phyloP scores from a whole-genome alignment of 1,140 invertebrate species.

The Panagrolaimus sp. region DNA sequence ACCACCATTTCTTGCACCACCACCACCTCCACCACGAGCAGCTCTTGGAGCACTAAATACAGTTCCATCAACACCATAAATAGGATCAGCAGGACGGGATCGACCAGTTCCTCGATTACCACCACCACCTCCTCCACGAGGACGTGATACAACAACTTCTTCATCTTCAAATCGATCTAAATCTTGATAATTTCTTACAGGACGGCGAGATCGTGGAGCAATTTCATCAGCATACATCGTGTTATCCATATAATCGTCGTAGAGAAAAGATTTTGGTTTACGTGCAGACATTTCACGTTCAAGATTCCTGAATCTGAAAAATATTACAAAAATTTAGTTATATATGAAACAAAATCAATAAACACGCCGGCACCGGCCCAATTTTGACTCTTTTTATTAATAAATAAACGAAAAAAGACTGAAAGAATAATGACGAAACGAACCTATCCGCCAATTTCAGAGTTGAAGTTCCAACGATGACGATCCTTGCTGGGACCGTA shows the following conservation, averaged over 20 bases:
- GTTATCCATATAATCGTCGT: constrained; percentile 13
- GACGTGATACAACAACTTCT: constrained; percentile 6
- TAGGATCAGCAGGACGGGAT: constrained; percentile 6
- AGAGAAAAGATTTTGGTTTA: constrained; percentile 9
- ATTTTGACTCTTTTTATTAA: too few relatives aligned
- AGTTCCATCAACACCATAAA: constrained; percentile 3
- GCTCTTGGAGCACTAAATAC: neutral
- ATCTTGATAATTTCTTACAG: constrained; percentile 9
- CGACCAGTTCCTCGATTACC: neutral
- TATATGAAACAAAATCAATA: too few relatives aligned
- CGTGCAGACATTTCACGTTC: constrained; percentile 10
- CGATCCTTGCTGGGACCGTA: constrained; percentile 7
- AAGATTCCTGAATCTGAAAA: constrained; percentile 12
- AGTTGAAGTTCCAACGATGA: constrained; percentile 4
- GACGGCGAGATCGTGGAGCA: neutral
- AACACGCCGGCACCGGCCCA: too few relatives aligned
- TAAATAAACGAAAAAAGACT: too few relatives aligned
- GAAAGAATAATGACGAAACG: neutral
- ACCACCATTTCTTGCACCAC: too few relatives aligned
- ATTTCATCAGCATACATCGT: constrained; percentile 18
- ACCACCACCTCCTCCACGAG: neutral
- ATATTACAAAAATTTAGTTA: neutral
- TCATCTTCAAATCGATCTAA: constrained; percentile 10
- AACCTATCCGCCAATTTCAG: constrained; percentile 6
- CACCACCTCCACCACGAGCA: neutral